Base-by-base conservation (phyloP, 2,888 invertebrate species). In the Octonoba sinensis region DNA sequence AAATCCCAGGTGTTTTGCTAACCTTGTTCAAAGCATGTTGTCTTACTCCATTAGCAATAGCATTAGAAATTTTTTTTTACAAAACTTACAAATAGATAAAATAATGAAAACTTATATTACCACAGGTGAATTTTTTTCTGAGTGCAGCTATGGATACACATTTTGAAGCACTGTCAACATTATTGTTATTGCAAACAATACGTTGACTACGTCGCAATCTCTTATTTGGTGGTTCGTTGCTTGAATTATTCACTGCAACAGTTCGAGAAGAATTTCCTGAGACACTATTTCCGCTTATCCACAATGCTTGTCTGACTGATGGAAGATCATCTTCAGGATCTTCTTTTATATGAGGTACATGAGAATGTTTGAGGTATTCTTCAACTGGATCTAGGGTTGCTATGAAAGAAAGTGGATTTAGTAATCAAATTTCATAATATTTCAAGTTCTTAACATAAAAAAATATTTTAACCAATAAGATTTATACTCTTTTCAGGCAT, bases 121-220 rank as follows among this genome's bases (percentile, higher is more conserved):
- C 82, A 82, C 82, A 76, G 20, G 82, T 82, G 22, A 71, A 54
- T 66, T 83, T 83, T 47, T 79, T 74, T 57, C 47, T 82, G 1
- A 75, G 86, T 86, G 83, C 86, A 64, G 87, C 86, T 13, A 81
- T 84, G 18, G 22, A 24, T 24, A 69, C 15, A 66, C 60, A 60
- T 27, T 59, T 65, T n/a, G 62, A 70, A 11, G 67, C 51, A 36
- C 36, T 36, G 36, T 36, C 36, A 36, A 11, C 11, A 27, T 27
- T 27, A 27, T 6, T 27, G 36, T 36, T 36, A 36, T 36, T 36
- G 36, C 36, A 36, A 36, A 36, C 36, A 76, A 74, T 69, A 15
- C 76, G 54, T 27, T 74, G 75, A 22, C 82, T 76, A n/a, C 82
- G 57, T 1, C 76, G 60, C 20, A 82, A 67, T 54, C 76, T 71